A percentile compares a stretch with the other conserved stretches of the same genome.
Evolutionary conservation across 37 sponge, comb jelly and placozoan genomes (phyloP).

Genomic region (Halisarca cf. caerulea): DNA sequence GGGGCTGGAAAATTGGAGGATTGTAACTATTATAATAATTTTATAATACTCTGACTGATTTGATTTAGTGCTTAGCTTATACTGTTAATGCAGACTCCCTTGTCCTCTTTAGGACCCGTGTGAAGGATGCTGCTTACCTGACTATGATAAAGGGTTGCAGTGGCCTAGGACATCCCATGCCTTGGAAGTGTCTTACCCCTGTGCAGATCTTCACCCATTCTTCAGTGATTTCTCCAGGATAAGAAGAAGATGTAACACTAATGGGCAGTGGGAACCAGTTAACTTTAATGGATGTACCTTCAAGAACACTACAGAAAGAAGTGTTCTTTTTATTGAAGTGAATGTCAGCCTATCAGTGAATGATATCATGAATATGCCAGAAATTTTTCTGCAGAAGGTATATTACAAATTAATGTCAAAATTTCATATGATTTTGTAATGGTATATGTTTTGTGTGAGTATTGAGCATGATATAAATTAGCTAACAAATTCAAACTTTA

Average conservation of each 20-base stretch:
- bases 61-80: too few relatives aligned
- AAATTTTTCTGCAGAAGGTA: background rate
- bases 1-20: too few relatives aligned
- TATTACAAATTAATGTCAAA: background rate
- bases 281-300: background rate
- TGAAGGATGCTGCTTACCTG: conserved; percentile 14
- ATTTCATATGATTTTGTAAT: background rate
- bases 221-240: background rate
- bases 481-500: background rate
- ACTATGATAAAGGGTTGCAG: background rate
- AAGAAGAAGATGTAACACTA: background rate
- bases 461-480: background rate
- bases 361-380: too few relatives aligned
- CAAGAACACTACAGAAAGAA: background rate
- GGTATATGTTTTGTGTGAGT: background rate
- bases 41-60: too few relatives aligned
- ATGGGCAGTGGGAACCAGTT: background rate
- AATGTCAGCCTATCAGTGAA: too few relatives aligned
- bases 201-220: background rate
- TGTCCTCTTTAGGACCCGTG: background rate
- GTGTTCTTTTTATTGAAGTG: background rate
- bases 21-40: too few relatives aligned
- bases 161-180: background rate
- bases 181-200: background rate
- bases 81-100: too few relatives aligned